Evolutionary conservation across 2,113 vertebrate genomes (phyloP).

Genomic region (Alethe castanea): DNA sequence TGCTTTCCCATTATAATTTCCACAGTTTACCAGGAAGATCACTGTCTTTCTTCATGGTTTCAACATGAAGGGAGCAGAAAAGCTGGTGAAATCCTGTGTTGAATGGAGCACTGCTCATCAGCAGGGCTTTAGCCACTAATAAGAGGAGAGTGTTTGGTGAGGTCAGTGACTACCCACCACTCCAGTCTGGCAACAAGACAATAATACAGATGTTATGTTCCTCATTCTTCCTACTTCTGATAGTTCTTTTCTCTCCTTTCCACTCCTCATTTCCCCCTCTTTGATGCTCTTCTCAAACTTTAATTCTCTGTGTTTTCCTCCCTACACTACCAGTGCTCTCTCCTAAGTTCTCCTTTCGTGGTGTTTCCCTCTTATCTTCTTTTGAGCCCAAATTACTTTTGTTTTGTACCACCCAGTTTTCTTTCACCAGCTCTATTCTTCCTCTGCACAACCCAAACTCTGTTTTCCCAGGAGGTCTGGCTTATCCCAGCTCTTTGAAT

Average conservation of each 20-base stretch:
- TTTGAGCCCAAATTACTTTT: conserved; percentile 31
- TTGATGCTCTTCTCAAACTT: neutral
- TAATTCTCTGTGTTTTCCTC: neutral
- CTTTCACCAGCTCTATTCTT: conserved; percentile 1
- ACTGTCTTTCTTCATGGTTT: neutral
- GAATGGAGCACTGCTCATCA: neutral
- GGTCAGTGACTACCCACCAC: neutral
- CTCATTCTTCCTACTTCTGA: neutral
- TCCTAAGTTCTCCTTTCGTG: neutral
- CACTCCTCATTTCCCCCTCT: neutral
- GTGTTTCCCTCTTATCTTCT: conserved; percentile 17
- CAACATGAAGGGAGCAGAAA: neutral
- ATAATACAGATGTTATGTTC: neutral
- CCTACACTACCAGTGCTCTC: neutral
- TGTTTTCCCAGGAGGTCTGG: conserved; percentile 11
- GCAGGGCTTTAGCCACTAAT: neutral
- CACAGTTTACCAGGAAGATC: neutral
- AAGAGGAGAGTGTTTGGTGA: neutral
- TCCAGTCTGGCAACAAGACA: neutral
- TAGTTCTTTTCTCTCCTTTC: neutral
- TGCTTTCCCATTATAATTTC: neutral
- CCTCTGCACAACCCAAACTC: conserved; percentile 3
- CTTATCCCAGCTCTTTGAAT: conserved; percentile 56
- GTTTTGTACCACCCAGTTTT: neutral
- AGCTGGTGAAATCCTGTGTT: neutral